phyloP scores from a whole-genome alignment of 2,888 invertebrate genomes.

The Drosophila infuscata region DNA sequence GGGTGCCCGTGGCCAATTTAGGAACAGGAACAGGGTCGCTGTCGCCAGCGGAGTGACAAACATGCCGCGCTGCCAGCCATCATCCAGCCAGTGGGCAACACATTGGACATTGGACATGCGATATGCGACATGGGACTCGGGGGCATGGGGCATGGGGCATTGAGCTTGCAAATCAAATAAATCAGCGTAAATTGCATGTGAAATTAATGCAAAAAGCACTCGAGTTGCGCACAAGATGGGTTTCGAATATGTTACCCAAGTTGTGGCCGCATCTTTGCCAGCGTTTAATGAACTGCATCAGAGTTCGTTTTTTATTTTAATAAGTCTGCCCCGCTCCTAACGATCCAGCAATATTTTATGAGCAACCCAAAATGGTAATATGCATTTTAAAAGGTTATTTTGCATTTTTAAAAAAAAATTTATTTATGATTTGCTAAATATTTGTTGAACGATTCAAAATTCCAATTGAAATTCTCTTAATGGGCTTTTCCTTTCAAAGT shows the following conservation, averaged over 20 bases:
- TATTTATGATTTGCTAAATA: neutral
- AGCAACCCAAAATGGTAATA: neutral
- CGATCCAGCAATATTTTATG: neutral
- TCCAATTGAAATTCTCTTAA: neutral
- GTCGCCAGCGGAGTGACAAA: constrained; percentile 62
- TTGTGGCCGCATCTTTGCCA: neutral
- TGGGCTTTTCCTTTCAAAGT: neutral
- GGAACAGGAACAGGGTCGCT: constrained; percentile 56
- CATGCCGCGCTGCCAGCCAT: constrained; percentile 47
- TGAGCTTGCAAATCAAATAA: constrained; percentile 78
- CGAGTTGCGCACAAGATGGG: constrained; percentile 34
- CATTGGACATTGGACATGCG: constrained; percentile 12
- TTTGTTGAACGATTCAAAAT: neutral
- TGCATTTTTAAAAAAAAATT: neutral
- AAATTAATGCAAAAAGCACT: constrained; percentile 77
- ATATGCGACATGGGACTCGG: neutral
- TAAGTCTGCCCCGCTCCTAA: constrained; percentile 23
- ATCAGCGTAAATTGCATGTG: constrained; percentile 83
- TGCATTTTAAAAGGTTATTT: neutral
- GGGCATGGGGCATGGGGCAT: constrained; percentile 26
- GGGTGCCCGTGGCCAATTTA: constrained; percentile 67
- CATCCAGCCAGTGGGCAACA: constrained; percentile 12
- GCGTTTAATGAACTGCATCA: constrained; percentile 45
- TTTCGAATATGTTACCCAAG: neutral
- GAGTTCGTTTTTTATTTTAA: constrained; percentile 26